Evolutionary conservation across 2,797 vertebrate species (phyloP).

Genomic region (Pogonophryne albipinna): DNA sequence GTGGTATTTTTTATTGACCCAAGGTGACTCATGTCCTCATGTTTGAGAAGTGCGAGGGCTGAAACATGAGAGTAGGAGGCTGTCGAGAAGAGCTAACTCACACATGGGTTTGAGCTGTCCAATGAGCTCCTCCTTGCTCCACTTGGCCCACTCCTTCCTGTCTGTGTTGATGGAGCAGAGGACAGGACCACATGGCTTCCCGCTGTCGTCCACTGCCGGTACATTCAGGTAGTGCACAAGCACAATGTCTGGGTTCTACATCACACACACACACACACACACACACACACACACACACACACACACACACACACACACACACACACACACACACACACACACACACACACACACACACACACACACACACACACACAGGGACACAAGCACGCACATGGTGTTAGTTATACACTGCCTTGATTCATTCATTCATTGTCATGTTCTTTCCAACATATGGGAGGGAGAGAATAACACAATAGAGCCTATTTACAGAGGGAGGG

Average conservation of each 20-base stretch:
- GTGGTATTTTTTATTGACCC: slow-evolving; percentile 38
- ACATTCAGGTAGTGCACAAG: slow-evolving; percentile 99
- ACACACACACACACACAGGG: slow-evolving; percentile 39
- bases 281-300: slow-evolving; percentile 27
- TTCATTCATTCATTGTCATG: slow-evolving; percentile 41
- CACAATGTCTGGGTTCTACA: slow-evolving; percentile 97
- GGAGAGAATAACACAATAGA: slow-evolving; percentile 33
- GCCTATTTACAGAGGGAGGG: slow-evolving; percentile 48
- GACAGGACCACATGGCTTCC: slow-evolving; percentile 96
- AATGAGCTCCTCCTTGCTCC: slow-evolving; percentile 98
- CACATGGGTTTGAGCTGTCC: slow-evolving; percentile 99
- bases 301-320: no score
- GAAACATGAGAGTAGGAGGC: slow-evolving; percentile 46
- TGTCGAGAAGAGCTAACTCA: slow-evolving; percentile 80
- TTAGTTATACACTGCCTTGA: slow-evolving; percentile 36
- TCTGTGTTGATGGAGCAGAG: slow-evolving; percentile 98
- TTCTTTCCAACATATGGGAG: slow-evolving; percentile 10
- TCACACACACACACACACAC: slow-evolving; percentile 40
- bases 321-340: no score
- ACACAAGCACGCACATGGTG: neutral
- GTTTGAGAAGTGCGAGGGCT: slow-evolving; percentile 33
- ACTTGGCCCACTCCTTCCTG: slow-evolving; percentile 99
- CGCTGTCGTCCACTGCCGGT: slow-evolving; percentile 97
- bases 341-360: slow-evolving; percentile 20
- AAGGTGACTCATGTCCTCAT: slow-evolving; percentile 48